Conservation (phyloP, 2,113 vertebrate species). For the Eurypyga helias region DNA sequence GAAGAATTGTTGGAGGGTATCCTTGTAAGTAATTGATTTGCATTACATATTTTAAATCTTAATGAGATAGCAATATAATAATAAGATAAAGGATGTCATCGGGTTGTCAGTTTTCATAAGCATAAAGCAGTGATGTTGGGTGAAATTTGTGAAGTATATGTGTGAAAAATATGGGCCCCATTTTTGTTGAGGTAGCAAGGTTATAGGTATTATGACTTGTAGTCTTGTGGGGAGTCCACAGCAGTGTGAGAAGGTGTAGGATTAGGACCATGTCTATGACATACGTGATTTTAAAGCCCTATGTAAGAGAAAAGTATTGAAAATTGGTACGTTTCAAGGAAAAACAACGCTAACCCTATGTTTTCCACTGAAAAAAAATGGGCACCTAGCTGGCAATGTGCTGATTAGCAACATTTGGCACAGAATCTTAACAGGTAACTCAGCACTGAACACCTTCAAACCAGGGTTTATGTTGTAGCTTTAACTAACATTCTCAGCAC, state of each 20-base stretch:
- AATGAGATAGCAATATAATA: background rate
- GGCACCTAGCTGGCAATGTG: background rate
- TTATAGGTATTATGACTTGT: background rate
- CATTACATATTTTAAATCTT: background rate
- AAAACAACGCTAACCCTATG: background rate
- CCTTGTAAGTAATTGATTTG: slow-evolving; percentile 55
- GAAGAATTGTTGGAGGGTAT: slow-evolving; percentile 54
- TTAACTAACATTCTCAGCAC: background rate
- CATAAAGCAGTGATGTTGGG: background rate
- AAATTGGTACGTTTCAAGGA: background rate
- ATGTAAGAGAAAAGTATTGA: background rate
- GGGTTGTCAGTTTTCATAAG: background rate
- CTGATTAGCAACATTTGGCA: background rate
- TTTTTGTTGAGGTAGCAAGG: background rate
- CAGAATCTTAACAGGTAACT: background rate
- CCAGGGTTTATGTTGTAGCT: background rate
- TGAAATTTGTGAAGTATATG: background rate
- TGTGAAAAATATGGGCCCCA: background rate
- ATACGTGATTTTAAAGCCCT: background rate
- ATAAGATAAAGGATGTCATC: background rate
- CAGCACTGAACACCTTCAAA: background rate
- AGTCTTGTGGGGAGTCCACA: background rate
- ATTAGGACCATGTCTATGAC: background rate
- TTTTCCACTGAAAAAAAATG: background rate
- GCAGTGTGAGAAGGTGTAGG: background rate